Evolutionary conservation across 1,140 invertebrate genomes (phyloP).

Genomic region (Lamellibrachia luymesi): DNA sequence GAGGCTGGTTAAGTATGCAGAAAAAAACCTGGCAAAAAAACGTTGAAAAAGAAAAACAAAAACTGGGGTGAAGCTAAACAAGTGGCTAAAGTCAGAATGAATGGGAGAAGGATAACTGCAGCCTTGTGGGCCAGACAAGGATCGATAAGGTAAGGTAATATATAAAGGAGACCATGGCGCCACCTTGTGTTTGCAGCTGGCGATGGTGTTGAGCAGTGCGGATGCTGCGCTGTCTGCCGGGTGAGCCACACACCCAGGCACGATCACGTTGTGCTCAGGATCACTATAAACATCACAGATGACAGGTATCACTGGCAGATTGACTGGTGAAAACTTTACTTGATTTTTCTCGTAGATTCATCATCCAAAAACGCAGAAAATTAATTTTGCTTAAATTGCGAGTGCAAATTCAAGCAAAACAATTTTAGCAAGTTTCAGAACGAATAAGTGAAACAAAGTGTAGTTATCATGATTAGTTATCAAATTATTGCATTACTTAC

Average conservation of each 20-base stretch:
- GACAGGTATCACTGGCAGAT: background rate
- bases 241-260: conserved; percentile 39
- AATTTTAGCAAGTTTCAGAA: background rate
- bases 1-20: too few species aligned
- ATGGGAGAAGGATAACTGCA: too few species aligned
- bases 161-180: background rate
- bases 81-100: too few species aligned
- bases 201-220: conserved; percentile 32
- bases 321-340: background rate
- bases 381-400: too few species aligned
- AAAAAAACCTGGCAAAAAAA: too few species aligned
- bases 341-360: background rate
- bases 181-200: conserved; percentile 40
- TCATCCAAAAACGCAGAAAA: background rate
- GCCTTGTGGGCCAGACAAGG: too few species aligned
- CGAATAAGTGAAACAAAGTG: background rate
- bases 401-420: background rate
- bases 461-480: background rate
- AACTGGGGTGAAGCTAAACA: too few species aligned
- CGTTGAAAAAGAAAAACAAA: too few species aligned
- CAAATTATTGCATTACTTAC: background rate
- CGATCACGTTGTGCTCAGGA: conserved; percentile 23
- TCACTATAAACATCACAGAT: conserved; percentile 19
- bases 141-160: background rate
- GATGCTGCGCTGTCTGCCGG: conserved; percentile 25